Evolutionary conservation across 2,888 invertebrate genomes (phyloP).

Genomic region (Schrankia costaestrigalis): DNA sequence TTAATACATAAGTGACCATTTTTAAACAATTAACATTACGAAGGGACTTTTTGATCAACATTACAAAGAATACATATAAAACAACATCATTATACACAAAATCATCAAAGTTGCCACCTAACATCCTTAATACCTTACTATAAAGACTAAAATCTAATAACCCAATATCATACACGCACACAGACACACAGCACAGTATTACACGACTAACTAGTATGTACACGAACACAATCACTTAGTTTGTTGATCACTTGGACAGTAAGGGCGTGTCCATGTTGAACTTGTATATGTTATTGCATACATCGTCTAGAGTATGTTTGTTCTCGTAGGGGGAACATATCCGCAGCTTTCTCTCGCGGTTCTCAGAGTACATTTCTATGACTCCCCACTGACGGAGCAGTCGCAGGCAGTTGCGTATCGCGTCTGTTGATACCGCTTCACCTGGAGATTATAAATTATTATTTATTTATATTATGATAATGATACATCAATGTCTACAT

Average conservation of each 20-base stretch:
- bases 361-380: slow-evolving; percentile 78
- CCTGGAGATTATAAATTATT: slow-evolving; percentile 77
- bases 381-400: slow-evolving; percentile 91
- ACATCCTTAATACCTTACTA: no score
- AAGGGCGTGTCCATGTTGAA: slow-evolving; percentile 60
- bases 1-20: no score
- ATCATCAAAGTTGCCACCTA: no score
- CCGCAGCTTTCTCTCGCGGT: slow-evolving; percentile 46
- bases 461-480: neutral
- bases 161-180: no score
- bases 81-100: no score
- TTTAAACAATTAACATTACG: no score
- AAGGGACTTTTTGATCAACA: no score
- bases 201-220: slow-evolving; percentile 11
- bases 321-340: slow-evolving; percentile 48
- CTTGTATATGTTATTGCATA: slow-evolving; percentile 54
- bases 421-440: slow-evolving; percentile 93
- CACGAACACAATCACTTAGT: neutral
- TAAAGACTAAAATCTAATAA: no score
- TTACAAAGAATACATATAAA: no score
- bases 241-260: slow-evolving; percentile 31
- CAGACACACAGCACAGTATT: no score
- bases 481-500: neutral
- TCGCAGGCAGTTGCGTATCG: slow-evolving; percentile 91
- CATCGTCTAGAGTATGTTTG: slow-evolving; percentile 30